These are phyloP conservation scores for Ectemnius lituratus DNA, from an alignment of 2,888 invertebrate species.

Conservation along the genomic window DNA sequence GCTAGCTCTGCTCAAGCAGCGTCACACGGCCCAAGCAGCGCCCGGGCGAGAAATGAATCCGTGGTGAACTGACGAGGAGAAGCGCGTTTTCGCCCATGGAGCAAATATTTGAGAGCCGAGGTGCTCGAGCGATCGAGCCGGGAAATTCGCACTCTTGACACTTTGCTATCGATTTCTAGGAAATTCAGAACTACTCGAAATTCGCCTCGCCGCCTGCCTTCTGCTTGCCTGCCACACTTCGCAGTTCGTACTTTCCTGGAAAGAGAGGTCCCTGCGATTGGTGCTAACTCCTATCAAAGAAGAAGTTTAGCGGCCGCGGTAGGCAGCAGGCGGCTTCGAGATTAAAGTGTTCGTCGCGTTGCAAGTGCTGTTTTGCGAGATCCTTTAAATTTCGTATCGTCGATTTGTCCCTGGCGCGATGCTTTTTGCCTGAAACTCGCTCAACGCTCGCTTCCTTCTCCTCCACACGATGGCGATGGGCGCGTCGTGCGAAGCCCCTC, in stretches of 20 bases:
- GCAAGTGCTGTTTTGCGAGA: slow-evolving; percentile 18
- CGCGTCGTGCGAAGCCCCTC: slow-evolving; percentile 56
- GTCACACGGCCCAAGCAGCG: neutral
- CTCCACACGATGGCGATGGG: neutral
- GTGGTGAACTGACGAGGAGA: neutral
- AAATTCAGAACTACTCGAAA: neutral
- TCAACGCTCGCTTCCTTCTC: slow-evolving; percentile 28
- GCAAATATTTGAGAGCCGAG: slow-evolving; percentile 1
- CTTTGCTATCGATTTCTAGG: neutral
- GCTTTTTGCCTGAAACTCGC: slow-evolving; percentile 46
- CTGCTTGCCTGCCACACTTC: neutral
- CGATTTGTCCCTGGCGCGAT: slow-evolving; percentile 50
- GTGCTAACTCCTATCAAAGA: neutral
- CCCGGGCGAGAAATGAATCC: neutral
- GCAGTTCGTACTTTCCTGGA: neutral
- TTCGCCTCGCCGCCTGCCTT: neutral
- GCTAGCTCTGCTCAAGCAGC: neutral
- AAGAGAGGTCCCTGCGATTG: neutral
- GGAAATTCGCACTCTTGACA: slow-evolving; percentile 3
- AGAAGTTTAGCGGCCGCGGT: neutral
- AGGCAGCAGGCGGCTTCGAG: neutral
- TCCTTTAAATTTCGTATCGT: slow-evolving; percentile 38
- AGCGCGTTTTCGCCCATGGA: neutral
- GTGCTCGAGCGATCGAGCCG: neutral
- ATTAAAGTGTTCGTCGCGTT: slow-evolving; percentile 13